Evolutionary conservation across 2,113 vertebrate species (phyloP).

Genomic region (Hydropotes inermis): DNA sequence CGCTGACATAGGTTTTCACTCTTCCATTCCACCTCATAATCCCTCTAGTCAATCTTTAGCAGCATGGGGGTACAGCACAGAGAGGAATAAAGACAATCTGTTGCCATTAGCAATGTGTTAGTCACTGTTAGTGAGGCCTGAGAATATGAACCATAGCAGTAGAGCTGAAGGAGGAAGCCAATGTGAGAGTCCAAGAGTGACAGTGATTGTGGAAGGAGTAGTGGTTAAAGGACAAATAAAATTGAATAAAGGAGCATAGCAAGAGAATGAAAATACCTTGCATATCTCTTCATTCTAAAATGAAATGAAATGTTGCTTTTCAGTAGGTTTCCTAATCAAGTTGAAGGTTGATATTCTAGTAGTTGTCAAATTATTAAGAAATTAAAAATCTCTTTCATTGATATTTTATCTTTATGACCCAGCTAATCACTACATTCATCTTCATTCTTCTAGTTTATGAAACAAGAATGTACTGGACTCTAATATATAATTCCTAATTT

Average conservation of each 20-base stretch:
- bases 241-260: neutral
- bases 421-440: neutral
- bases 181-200: neutral
- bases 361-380: slow-evolving; percentile 20
- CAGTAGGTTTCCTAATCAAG: neutral
- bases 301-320: neutral
- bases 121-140: neutral
- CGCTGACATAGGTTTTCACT: neutral
- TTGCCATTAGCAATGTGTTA: neutral
- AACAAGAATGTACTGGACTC: neutral
- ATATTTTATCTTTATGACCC: slow-evolving; percentile 14
- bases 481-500: neutral
- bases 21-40: neutral
- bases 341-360: neutral
- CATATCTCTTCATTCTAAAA: neutral
- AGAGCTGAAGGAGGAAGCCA: neutral
- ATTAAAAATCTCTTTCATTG: neutral
- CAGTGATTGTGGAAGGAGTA: neutral
- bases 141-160: neutral
- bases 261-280: neutral
- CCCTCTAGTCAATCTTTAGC: neutral
- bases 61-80: neutral
- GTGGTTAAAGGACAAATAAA: neutral
- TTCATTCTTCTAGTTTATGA: neutral
- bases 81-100: neutral